phyloP scores from a whole-genome alignment of 92 coral and sea anemone genomes.

The Blastomussa wellsi region DNA sequence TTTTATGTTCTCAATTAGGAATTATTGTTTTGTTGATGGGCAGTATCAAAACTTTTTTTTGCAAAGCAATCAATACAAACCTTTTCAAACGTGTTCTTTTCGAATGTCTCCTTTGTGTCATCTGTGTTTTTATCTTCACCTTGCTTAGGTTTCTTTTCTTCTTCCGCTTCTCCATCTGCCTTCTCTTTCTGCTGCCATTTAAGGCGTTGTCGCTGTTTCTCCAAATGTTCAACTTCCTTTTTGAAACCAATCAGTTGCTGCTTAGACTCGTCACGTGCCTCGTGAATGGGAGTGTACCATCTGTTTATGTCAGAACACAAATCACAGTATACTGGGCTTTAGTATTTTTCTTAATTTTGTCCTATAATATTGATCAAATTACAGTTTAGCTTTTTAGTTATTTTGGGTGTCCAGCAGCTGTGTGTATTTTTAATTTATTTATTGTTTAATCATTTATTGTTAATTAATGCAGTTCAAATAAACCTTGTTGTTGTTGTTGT shows the following conservation, averaged over 20 bases:
- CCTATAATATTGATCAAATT: too few relatives aligned
- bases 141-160: neutral
- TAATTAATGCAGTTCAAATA: too few relatives aligned
- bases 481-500: too few relatives aligned
- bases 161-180: neutral
- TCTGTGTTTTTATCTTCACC: neutral
- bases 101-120: conserved; percentile 6
- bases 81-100: neutral
- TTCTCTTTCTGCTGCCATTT: conserved; percentile 8
- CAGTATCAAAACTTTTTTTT: neutral
- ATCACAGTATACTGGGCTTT: neutral
- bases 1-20: too few relatives aligned
- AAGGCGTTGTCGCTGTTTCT: conserved; percentile 32
- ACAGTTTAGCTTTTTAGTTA: too few relatives aligned
- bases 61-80: neutral
- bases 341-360: too few relatives aligned
- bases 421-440: too few relatives aligned
- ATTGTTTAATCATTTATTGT: too few relatives aligned
- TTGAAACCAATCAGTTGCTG: conserved; percentile 62
- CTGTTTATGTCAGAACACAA: conserved; percentile 25
- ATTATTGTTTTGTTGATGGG: too few relatives aligned
- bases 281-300: conserved; percentile 93
- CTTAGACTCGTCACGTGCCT: conserved; percentile 75
- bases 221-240: conserved; percentile 66
- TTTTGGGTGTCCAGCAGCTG: too few relatives aligned